Evolutionary conservation across 2,797 vertebrate genomes (phyloP).

Genomic region (Diplodus puntazzo): DNA sequence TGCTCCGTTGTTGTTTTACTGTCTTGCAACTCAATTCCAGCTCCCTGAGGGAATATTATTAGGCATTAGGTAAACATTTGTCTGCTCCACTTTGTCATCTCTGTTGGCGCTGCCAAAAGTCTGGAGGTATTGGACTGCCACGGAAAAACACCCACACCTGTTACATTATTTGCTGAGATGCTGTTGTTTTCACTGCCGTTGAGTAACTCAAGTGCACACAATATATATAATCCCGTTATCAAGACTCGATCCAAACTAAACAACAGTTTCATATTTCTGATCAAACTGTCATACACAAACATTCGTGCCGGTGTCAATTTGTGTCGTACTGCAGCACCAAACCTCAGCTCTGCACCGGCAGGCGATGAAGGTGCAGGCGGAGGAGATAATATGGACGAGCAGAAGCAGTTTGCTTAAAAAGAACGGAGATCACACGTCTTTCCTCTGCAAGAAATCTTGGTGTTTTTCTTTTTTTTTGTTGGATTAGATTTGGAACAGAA

Average conservation of each 20-base stretch:
- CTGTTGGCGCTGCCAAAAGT: slow-evolving; percentile 26
- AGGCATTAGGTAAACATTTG: slow-evolving; percentile 34
- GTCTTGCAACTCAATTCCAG: slow-evolving; percentile 15
- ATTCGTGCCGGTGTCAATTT: slow-evolving; percentile 24
- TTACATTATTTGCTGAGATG: slow-evolving; percentile 10
- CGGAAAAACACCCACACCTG: slow-evolving; percentile 32
- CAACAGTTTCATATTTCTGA: slow-evolving; percentile 26
- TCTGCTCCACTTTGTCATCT: slow-evolving; percentile 18
- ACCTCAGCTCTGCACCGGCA: neutral
- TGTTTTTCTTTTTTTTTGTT: neutral
- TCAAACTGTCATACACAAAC: slow-evolving; percentile 38
- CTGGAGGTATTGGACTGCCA: slow-evolving; percentile 15
- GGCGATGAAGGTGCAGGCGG: slow-evolving; percentile 3
- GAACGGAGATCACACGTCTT: neutral
- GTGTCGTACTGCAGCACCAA: slow-evolving; percentile 15
- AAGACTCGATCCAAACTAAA: slow-evolving; percentile 37
- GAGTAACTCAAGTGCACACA: slow-evolving; percentile 27
- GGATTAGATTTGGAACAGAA: neutral
- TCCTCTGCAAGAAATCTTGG: neutral
- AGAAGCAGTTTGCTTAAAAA: neutral
- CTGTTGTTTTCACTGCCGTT: slow-evolving; percentile 17
- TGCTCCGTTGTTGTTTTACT: slow-evolving; percentile 9
- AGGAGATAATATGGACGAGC: neutral
- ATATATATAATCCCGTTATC: slow-evolving; percentile 39
- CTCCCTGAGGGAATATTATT: slow-evolving; percentile 24